These are phyloP conservation scores for Aurelia sp. DNA, from an alignment of 30 jellyfish, hydroid and myxozoan genomes.

Conservation along the genomic window DNA sequence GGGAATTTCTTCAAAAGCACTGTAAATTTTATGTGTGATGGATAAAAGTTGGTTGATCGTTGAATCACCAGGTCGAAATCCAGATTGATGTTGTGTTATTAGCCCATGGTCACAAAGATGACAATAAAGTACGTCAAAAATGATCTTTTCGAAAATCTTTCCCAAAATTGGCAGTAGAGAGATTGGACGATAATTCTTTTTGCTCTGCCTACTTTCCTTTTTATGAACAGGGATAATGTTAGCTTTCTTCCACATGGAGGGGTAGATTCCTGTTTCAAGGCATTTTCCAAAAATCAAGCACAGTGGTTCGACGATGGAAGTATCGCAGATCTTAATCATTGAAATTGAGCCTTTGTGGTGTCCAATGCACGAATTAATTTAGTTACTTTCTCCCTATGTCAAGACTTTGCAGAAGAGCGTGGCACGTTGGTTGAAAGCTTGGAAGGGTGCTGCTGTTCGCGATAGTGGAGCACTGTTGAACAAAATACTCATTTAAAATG, in stretches of 20 bases:
- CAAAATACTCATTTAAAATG: conserved; percentile 3
- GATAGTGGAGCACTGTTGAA: conserved; percentile 17
- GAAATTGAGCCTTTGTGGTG: background rate
- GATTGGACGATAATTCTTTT: background rate
- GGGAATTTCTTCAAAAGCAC: conserved; percentile 64
- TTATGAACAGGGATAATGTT: too few relatives aligned
- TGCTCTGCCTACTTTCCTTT: too few relatives aligned
- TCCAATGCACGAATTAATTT: conserved; percentile 16
- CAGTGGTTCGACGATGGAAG: conserved; percentile 23
- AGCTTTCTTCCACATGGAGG: too few relatives aligned
- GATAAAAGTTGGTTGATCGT: conserved; percentile 26
- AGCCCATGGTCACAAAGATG: conserved; percentile 32
- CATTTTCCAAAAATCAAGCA: background rate
- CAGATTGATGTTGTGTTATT: conserved; percentile 46
- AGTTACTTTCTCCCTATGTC: conserved; percentile 17
- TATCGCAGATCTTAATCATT: conserved; percentile 27
- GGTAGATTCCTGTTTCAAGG: too few relatives aligned
- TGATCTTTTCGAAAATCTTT: conserved; percentile 27
- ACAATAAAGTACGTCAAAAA: conserved; percentile 40
- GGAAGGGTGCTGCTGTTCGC: conserved; percentile 17
- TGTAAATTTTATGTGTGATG: conserved; percentile 51
- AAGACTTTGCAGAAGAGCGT: conserved; percentile 18
- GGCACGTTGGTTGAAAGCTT: background rate
- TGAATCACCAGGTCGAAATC: conserved; percentile 61
- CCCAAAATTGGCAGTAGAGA: background rate